phyloP scores from a whole-genome alignment of 2,888 invertebrate genomes.

The Brachycybe producta region DNA sequence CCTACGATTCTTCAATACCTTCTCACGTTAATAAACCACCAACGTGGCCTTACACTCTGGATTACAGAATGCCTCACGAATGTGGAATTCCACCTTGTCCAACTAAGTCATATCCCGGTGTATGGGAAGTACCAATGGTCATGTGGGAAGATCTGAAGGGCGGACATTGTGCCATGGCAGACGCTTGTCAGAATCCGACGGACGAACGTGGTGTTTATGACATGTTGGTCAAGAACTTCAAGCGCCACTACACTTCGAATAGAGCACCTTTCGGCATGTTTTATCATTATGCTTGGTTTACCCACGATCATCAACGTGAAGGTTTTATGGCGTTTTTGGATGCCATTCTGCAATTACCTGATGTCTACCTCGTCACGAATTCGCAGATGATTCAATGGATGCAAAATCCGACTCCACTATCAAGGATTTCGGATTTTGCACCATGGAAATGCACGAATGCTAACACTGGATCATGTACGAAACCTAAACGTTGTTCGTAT shows the following conservation, averaged over 20 bases:
- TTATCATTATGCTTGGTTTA: conserved; percentile 92
- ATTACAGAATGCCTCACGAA: conserved; percentile 87
- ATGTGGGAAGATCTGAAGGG: conserved; percentile 95
- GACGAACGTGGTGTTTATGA: conserved; percentile 78
- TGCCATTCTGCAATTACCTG: conserved; percentile 74
- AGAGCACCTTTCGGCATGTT: conserved; percentile 84
- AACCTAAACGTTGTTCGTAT: conserved; percentile 17
- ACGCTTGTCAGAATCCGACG: conserved; percentile 82
- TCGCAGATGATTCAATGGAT: conserved; percentile 94
- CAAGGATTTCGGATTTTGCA: conserved; percentile 65
- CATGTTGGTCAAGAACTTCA: conserved; percentile 81
- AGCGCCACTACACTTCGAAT: conserved; percentile 84
- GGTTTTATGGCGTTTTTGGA: conserved; percentile 87
- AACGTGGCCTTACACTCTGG: conserved; percentile 91
- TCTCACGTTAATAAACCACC: conserved; percentile 87
- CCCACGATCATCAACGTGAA: conserved; percentile 84
- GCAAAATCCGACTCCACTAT: conserved; percentile 74
- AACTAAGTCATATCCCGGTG: conserved; percentile 75
- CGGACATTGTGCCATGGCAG: conserved; percentile 88
- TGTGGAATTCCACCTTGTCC: conserved; percentile 95
- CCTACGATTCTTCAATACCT: conserved; percentile 90
- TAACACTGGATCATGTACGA: conserved; percentile 11
- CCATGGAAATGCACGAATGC: conserved; percentile 60
- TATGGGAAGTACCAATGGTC: conserved; percentile 94
- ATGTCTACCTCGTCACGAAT: conserved; percentile 81